These are phyloP conservation scores for Marisa cornuarietis DNA, from an alignment of 1,140 invertebrate species.

Conservation along the genomic window DNA sequence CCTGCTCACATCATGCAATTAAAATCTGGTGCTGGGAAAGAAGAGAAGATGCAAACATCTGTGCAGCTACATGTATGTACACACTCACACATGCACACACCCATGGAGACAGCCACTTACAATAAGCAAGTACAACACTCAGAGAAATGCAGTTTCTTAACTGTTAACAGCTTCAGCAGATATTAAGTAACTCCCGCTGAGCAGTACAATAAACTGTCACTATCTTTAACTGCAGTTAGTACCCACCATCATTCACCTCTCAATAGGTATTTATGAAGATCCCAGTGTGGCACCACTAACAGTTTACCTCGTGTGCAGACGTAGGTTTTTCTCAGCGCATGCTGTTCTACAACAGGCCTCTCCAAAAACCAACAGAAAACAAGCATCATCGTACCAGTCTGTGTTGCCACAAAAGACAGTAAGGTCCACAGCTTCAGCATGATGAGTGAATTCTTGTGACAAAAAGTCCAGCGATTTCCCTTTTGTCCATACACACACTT, in stretches of 20 bases:
- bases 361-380: too few relatives aligned
- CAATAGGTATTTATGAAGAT: background rate
- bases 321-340: background rate
- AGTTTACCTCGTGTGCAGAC: too few relatives aligned
- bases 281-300: background rate
- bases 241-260: background rate
- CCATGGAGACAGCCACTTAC: background rate
- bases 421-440: too few relatives aligned
- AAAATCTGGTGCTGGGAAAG: too few relatives aligned
- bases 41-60: too few relatives aligned
- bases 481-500: too few relatives aligned
- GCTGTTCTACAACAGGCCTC: too few relatives aligned
- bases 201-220: background rate
- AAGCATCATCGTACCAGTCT: too few relatives aligned
- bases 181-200: background rate
- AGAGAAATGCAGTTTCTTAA: background rate
- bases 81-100: constrained; percentile 11
- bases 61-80: constrained; percentile 3
- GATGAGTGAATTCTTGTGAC: too few relatives aligned
- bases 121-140: background rate
- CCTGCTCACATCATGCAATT: too few relatives aligned
- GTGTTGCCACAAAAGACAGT: too few relatives aligned
- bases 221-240: background rate
- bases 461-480: too few relatives aligned
- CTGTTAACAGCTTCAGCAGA: background rate